phyloP scores from a whole-genome alignment of 2,888 invertebrate genomes.

The Steinernema scapterisci region DNA sequence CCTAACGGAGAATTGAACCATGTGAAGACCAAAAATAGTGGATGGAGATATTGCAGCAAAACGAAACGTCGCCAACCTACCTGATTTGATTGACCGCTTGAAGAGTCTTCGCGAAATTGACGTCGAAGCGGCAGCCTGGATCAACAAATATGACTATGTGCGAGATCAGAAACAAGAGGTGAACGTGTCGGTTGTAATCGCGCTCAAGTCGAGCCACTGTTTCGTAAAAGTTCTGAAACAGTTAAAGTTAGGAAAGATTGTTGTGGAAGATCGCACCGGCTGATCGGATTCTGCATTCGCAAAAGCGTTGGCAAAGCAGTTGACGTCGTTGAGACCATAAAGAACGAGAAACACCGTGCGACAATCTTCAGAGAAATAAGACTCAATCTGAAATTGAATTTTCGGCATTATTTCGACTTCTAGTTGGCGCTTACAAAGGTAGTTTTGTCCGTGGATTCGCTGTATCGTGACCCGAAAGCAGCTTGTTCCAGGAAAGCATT shows the following conservation, averaged over 20 bases:
- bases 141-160: constrained; percentile 10
- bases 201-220: not conserved
- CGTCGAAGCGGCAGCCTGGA: constrained; percentile 16
- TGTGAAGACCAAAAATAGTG: not conserved
- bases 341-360: not conserved
- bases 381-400: not conserved
- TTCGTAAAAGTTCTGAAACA: constrained; percentile 7
- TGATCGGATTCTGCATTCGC: not conserved
- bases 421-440: not conserved
- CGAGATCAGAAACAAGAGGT: constrained; percentile 1
- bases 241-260: not conserved
- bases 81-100: not conserved
- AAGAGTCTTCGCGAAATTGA: not conserved
- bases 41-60: not conserved
- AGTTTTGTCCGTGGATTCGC: not conserved
- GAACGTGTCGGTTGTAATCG: constrained; percentile 10
- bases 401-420: not conserved
- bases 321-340: constrained; percentile 7
- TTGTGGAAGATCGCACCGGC: not conserved
- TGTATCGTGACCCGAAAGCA: not conserved
- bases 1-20: no score
- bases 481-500: not conserved
- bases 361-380: not conserved
- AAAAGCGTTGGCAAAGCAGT: not conserved
- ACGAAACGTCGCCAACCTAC: not conserved